Percentiles rank a stretch among this genome's conserved stretches.
Conservation (phyloP, 2,888 invertebrate genomes). For the Hemistola chrysoprasaria region DNA sequence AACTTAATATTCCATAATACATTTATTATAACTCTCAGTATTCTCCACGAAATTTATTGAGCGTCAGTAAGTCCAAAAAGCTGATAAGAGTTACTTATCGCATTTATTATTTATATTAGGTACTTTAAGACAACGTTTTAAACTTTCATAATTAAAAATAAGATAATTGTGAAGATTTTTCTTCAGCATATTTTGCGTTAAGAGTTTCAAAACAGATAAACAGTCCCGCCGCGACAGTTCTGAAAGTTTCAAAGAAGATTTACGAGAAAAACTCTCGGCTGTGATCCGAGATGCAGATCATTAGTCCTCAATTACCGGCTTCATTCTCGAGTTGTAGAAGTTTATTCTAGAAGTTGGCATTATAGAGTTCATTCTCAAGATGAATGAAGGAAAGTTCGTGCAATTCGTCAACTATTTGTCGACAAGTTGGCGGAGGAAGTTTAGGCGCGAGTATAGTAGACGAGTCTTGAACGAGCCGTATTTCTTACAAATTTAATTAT, state of each 20-base stretch:
- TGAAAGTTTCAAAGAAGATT: constrained; percentile 28
- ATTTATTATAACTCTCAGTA: too few species aligned
- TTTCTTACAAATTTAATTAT: constrained; percentile 17
- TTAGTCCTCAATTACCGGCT: constrained; percentile 48
- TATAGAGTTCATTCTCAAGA: constrained; percentile 37
- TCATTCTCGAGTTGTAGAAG: constrained; percentile 7
- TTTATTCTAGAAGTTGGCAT: constrained; percentile 11
- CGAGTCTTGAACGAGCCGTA: not conserved
- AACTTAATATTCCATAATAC: too few species aligned
- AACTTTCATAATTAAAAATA: too few species aligned
- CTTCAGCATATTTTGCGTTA: too few species aligned
- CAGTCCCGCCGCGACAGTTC: constrained; percentile 11
- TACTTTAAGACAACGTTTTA: too few species aligned
- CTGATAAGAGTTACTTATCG: too few species aligned
- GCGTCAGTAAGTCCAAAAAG: too few species aligned
- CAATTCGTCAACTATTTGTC: constrained; percentile 37
- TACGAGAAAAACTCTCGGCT: constrained; percentile 29
- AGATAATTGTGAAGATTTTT: too few species aligned
- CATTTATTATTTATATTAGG: too few species aligned
- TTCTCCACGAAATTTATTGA: too few species aligned
- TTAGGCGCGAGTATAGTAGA: constrained; percentile 4
- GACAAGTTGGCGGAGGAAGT: constrained; percentile 15
- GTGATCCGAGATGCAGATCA: constrained; percentile 36
- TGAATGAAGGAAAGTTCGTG: constrained; percentile 45
- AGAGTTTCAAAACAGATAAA: constrained; percentile 13